Base-by-base conservation (phyloP, 2,797 vertebrate species). In the Zenarchopterus dispar region DNA sequence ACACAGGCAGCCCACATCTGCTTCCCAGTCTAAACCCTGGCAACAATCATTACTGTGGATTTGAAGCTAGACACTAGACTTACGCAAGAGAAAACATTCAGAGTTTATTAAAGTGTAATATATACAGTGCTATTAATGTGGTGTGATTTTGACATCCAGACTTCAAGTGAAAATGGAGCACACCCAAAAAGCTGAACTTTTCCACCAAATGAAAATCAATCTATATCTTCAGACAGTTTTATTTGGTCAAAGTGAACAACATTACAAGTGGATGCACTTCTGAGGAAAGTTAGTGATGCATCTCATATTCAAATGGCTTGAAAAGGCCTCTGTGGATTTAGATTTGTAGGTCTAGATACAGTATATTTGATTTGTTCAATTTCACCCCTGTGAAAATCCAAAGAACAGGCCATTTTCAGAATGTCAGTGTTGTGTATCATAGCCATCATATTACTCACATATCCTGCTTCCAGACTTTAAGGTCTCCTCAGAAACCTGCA, bases 351-450 rank as follows among this genome's bases (percentile, higher is more conserved):
- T 89, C 78, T 64, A 80, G 82, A 87, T 85, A 87, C 64, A 66
- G 80, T 77, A 70, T 77, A 87, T 89, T 90, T 90, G 83, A 88
- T 89, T 90, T 88, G 84, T 86, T 88, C 81, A 88, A 88, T 91
- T 90, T 87, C 79, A 88, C 80, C 70, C 62, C 60, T 10, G 81
- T 78, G 81, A 86, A 86, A 88, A 87, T 81, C 84, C 77, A 81
- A 77, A 77, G 83, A 86, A 75, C 65, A 60, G 66, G 64, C 70
- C 21, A 51, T 80, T 82, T 84, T 82, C 81, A 82, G 85, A 89
- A 88, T 87, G 78, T 89, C 88, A 89, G 77, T 85, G 87, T 82
- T 84, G 78, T 85, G 85, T 84, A 84, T 90, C 87, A 68, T 81
- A 78, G 78, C 75, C 71, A 82, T 82, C 71, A 44, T 86, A 84